Conservation (phyloP, 2,113 vertebrate genomes). For the Paradoxurus hermaphroditus region DNA sequence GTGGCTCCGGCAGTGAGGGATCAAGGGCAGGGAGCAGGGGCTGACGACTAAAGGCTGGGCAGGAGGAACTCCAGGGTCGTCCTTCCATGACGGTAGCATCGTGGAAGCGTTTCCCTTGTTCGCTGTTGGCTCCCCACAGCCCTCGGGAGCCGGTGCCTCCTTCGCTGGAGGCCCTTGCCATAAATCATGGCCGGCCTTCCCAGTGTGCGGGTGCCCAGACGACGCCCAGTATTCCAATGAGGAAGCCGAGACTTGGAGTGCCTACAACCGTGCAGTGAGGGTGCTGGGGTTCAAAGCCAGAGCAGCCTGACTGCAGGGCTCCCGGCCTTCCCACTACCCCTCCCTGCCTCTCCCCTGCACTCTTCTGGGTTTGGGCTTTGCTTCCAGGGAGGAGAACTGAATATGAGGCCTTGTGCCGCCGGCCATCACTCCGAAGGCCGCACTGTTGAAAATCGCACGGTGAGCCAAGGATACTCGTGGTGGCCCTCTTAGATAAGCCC, state of each 20-base stretch:
- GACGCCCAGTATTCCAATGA: neutral
- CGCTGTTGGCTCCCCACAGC: neutral
- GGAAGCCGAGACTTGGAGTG: neutral
- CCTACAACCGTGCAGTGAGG: accelerated
- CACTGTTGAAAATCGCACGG: neutral
- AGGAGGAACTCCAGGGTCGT: neutral
- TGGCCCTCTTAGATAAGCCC: neutral
- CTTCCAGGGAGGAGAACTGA: neutral
- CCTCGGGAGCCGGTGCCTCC: neutral
- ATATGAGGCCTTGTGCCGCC: neutral
- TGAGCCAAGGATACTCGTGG: neutral
- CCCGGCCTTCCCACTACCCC: neutral
- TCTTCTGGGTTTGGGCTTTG: neutral
- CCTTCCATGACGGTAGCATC: neutral
- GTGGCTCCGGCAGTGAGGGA: neutral
- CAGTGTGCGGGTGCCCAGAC: neutral
- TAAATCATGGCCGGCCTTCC: neutral
- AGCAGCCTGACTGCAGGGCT: too few relatives aligned
- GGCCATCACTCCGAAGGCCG: neutral
- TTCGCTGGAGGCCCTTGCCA: neutral
- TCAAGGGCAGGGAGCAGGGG: neutral
- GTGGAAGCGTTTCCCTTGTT: neutral
- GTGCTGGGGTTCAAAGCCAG: neutral
- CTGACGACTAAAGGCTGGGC: neutral
- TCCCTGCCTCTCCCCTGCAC: neutral